These are phyloP conservation scores for Carterocephalus palaemon DNA, from an alignment of 2,888 invertebrate genomes.

Conservation along the genomic window DNA sequence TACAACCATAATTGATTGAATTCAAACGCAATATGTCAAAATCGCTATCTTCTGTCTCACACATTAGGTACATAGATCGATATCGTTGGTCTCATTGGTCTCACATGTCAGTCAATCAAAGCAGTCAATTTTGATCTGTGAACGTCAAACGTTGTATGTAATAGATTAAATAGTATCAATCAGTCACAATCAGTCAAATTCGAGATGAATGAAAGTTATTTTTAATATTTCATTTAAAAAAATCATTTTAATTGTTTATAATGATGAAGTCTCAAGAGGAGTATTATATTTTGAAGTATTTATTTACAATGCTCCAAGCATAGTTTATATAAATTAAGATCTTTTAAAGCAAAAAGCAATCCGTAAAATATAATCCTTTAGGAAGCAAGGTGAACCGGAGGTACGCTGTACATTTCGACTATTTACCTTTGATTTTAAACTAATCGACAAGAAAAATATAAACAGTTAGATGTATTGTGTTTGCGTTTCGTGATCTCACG, in stretches of 20 bases:
- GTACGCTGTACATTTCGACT: slow-evolving; percentile 45
- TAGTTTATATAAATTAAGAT: slow-evolving; percentile 69
- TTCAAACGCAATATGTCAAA: too few relatives aligned
- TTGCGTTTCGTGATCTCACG: slow-evolving; percentile 59
- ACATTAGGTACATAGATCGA: too few relatives aligned
- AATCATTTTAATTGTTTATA: slow-evolving; percentile 43
- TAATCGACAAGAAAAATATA: slow-evolving; percentile 29
- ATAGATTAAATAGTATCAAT: slow-evolving; percentile 72
- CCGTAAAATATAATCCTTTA: slow-evolving; percentile 60
- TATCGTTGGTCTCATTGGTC: too few relatives aligned
- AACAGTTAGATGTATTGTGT: slow-evolving; percentile 38
- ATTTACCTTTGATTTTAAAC: slow-evolving; percentile 21
- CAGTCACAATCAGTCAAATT: too few relatives aligned
- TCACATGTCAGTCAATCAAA: too few relatives aligned
- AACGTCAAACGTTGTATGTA: slow-evolving; percentile 57
- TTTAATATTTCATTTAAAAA: slow-evolving; percentile 56
- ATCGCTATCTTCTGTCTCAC: too few relatives aligned
- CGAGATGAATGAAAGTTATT: slow-evolving; percentile 77
- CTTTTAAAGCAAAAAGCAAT: slow-evolving; percentile 68
- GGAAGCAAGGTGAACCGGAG: slow-evolving; percentile 61
- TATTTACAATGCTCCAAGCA: slow-evolving; percentile 41
- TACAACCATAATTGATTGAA: too few relatives aligned
- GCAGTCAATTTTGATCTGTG: slow-evolving; percentile 21
- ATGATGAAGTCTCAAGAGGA: slow-evolving; percentile 43
- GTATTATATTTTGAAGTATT: slow-evolving; percentile 41